Base-by-base conservation (phyloP, 53 echinoderm and acorn worm species). In the Mesocentrotus franciscanus region DNA sequence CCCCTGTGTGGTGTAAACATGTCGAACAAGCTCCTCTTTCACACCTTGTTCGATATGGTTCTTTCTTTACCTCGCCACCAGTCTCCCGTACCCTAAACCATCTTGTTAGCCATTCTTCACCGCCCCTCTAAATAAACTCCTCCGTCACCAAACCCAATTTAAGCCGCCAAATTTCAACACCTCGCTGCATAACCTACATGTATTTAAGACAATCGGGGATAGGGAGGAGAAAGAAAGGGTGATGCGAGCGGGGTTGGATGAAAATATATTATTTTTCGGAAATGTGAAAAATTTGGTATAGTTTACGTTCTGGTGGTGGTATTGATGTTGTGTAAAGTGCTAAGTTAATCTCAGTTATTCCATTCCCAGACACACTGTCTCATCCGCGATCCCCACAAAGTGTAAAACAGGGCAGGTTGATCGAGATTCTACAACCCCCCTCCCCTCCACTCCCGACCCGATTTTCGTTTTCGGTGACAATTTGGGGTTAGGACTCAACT, bases 241-340 rank as follows among this genome's bases (percentile, higher is more conserved):
- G 90, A 30, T 60, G 33, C 15, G 60, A 60, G 9, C 18, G 78
- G n/a, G 60, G 58, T n/a, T 10, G 58, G 87, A 87, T 87, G 87
- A 87, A 91, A 62, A 91, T 91, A 91, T 91, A 91, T 61, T 91
- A 42, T 70, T 36, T 36, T 91, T 68, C 91, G 68, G 92, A 92
- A 60, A 93, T 93, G 78, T 57, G 81, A 93, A 93, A 78, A 93
- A 93, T 93, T 78, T 39, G 93, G 78, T 60, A 33, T 79, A 81
- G 93, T 93, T 93, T 93, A 93, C 93, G 93, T 93, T 93, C 33
- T 61, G 93, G 61, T 93, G 93, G 93, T 93, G 93, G 93, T 78
- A 81, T 81, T 93, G 93, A 64, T 93, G 93, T 79, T 79, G 81
- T 56, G 61, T 59, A 93, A 93, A 93, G 93, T 93, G 93, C 93